phyloP scores from a whole-genome alignment of 1,140 invertebrate genomes.

The Oppia nitens region DNA sequence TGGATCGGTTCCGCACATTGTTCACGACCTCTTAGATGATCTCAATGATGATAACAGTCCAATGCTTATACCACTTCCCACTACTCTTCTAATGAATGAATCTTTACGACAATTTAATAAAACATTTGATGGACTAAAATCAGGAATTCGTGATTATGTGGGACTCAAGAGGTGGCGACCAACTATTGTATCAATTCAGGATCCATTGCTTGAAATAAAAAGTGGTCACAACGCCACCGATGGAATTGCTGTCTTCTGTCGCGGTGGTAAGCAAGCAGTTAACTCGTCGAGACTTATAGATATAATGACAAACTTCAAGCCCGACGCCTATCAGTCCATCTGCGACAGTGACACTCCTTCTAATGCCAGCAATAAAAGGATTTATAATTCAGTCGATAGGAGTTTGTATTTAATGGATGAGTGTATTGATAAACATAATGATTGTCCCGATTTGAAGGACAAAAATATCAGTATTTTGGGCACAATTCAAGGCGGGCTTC shows the following conservation, averaged over 20 bases:
- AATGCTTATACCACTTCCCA: conserved; percentile 16
- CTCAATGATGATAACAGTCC: conserved; percentile 5
- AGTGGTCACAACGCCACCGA: conserved; percentile 46
- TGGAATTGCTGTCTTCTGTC: conserved; percentile 49
- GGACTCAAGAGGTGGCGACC: conserved; percentile 15
- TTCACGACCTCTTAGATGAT: conserved; percentile 13
- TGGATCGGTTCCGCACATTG: conserved; percentile 21
- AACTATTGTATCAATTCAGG: conserved; percentile 38
- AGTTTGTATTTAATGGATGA: conserved; percentile 22
- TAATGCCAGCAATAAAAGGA: conserved; percentile 44
- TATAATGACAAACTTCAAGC: conserved; percentile 50
- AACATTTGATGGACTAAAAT: conserved; percentile 2
- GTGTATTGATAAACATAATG: conserved; percentile 18
- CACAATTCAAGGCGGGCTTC: conserved; percentile 53
- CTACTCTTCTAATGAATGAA: conserved; percentile 15
- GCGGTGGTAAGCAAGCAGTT: conserved; percentile 46
- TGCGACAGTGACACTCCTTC: conserved; percentile 59
- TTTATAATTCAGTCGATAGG: conserved; percentile 38
- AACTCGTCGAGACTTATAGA: conserved; percentile 49
- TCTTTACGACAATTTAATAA: conserved; percentile 12
- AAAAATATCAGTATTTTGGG: conserved; percentile 37
- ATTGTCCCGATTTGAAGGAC: conserved; percentile 22
- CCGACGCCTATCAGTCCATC: conserved; percentile 57
- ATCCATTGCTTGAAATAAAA: conserved; percentile 40
- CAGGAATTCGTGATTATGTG: conserved; percentile 8